Base-by-base conservation (phyloP, 2,113 vertebrate species). In the Sterna hirundo region DNA sequence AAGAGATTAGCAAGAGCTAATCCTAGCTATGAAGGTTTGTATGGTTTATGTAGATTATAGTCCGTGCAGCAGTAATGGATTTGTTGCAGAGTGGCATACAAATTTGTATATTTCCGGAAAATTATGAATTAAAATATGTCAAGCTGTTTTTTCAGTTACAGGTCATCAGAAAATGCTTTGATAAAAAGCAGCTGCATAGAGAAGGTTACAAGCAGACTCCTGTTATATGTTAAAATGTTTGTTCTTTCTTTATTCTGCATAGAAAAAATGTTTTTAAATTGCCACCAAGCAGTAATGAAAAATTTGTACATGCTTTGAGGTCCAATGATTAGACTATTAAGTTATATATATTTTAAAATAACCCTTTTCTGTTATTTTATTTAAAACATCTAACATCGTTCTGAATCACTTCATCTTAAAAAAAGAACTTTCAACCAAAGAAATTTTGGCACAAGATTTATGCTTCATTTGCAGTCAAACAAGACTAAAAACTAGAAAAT, bases 1-100 rank as follows among this genome's bases (percentile, higher is more conserved):
- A 86, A 89, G 80, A 91, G 93, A 96, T 95, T 94, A 97, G 38
- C 65, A 82, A 87, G 36, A 76, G 52, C 83, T 96, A 94, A 96
- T 94, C 93, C 91, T 80, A 83, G 86, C 81, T 94, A 65, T 57
- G 83, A 85, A 95, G 74, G 74, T 78, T 97, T 94, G 77, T 82
- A 72, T 92, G 86, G 80, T 88, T 96, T 95, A 90, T 85, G 66
- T 85, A 93, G 95, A 94, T 94, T 93, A 71, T 57, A 60, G 40
- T 61, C 70, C 85, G 80, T 75, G 57, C 78, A 91, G 77, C 69
- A 52, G 66, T 54, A 94, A 93, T 87, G 81, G 77, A 96, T 96
- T 96, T 94, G 62, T 79, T 65, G 78, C 86, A 96, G 74, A 91
- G 54, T 83, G 52, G 62, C 83, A 94, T 29, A 44, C 74, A 94